A percentile compares a stretch with the other conserved stretches of the same genome.
Evolutionary conservation across 2,113 vertebrate species (phyloP).

Genomic region (Mugil cephalus): DNA sequence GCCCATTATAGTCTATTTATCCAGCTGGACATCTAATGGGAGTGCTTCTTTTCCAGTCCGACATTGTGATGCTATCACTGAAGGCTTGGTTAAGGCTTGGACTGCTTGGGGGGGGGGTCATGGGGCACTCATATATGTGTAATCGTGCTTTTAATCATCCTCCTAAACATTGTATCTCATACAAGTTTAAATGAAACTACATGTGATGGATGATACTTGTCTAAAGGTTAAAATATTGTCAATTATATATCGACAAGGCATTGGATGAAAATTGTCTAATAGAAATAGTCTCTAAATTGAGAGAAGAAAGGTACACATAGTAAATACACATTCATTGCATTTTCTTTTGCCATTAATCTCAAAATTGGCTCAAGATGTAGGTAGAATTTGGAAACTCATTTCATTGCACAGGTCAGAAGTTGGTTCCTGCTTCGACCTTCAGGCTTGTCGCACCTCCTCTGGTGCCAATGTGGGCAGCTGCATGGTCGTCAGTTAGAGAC

Average conservation of each 20-base stretch:
- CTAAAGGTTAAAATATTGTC: not conserved
- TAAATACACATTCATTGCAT: too few species aligned
- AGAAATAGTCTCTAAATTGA: too few species aligned
- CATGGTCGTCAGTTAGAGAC: too few species aligned
- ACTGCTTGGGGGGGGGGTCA: conserved; percentile 61
- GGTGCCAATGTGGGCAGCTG: too few species aligned
- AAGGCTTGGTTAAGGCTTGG: conserved; percentile 66
- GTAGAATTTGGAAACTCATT: too few species aligned
- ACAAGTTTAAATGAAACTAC: not conserved
- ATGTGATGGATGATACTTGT: not conserved
- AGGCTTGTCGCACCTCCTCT: too few species aligned
- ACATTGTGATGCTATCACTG: conserved; percentile 70
- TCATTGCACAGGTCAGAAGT: too few species aligned
- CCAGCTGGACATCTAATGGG: conserved; percentile 80
- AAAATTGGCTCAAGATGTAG: too few species aligned
- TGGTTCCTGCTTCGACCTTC: too few species aligned
- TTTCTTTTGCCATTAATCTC: too few species aligned
- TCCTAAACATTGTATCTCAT: conserved; percentile 3
- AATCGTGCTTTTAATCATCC: conserved; percentile 1
- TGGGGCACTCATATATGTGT: conserved; percentile 28
- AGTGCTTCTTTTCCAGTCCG: conserved; percentile 70
- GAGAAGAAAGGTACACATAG: too few species aligned
- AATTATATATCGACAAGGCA: not conserved
- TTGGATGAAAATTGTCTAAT: too few species aligned
- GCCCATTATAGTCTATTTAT: conserved; percentile 81